Base-by-base conservation (phyloP, 2,888 invertebrate genomes). In the Amiota minor region DNA sequence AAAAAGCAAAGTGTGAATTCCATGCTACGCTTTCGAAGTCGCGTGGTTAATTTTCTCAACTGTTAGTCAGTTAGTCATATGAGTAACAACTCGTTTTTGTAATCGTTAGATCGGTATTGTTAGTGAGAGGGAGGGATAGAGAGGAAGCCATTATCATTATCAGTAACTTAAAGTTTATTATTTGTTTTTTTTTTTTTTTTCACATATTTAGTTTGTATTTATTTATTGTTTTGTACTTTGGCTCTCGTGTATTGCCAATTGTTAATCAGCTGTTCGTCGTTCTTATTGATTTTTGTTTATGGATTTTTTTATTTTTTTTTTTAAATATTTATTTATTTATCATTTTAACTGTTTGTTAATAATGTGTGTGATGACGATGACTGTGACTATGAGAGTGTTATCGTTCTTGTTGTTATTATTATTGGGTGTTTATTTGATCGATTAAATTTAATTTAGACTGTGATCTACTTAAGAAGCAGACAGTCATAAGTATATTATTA, bases 291-390 rank as follows among this genome's bases (percentile, higher is more conserved):
- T 85, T 82, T 83, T 79, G 83, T 84, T 84, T 78, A 81, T 83
- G 83, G 79, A 84, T 81, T 81, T 83, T 83, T 84, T 84, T 81
- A 81, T 82, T 84, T 84, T 77, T 82, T 74, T 76, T 76, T 73
- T 69, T 35, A 6, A 23, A 23, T 23, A n/a, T 23, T 3, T 35
- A 35, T 35, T 35, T 35, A 35, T 35, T 35, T 35, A 35, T 35
- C 35, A 35, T 35, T 35, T 35, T 35, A 35, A 35, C 35, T 35
- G 35, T 35, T 35, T 35, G 35, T 35, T 35, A 35, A 35, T n/a
- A n/a, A n/a, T n/a, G n/a, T 6, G 35, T 35, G 35, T 35, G 35
- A 35, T 35, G 35, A 35, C 35, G 35, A 35, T 6, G 35, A 35
- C 35, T 35, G 35, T 35, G 35, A 35, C 6, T 3, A 35, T 35